A percentile compares a stretch with the other conserved stretches of the same genome.
Conservation (phyloP, 1,140 invertebrate species). For the Leucophenga varia region DNA sequence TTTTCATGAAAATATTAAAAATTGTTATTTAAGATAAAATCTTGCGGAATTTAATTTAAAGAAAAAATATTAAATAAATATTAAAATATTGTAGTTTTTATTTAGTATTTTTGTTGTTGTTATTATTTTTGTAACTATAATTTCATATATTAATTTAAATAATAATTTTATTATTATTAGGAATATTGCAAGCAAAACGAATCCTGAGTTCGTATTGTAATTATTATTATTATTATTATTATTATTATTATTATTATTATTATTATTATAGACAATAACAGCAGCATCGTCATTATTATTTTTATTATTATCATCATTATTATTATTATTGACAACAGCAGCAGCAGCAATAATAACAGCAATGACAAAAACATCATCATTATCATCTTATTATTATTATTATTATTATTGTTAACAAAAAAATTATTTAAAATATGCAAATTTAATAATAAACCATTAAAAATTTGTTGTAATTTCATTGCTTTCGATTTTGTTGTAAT, state of each 20-base stretch:
- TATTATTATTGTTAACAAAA: constrained; percentile 3
- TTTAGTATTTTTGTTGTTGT: constrained; percentile 5
- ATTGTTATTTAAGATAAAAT: too few relatives aligned
- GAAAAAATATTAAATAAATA: too few relatives aligned
- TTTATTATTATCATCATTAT: constrained; percentile 22
- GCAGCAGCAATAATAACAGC: constrained; percentile 8
- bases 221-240: background rate
- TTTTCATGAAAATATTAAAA: too few relatives aligned
- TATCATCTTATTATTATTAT: background rate
- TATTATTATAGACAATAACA: background rate
- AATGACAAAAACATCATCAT: constrained; percentile 2
- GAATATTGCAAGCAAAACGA: constrained; percentile 29
- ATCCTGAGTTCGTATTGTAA: constrained; percentile 35
- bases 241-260: background rate
- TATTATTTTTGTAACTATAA: constrained; percentile 9
- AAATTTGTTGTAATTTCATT: constrained; percentile 12
- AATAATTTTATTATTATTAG: constrained; percentile 20
- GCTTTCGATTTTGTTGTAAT: constrained; percentile 11
- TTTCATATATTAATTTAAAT: constrained; percentile 9
- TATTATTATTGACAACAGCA: constrained; percentile 28
- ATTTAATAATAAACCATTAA: too few relatives aligned
- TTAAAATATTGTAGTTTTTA: too few relatives aligned
- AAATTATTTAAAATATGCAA: too few relatives aligned
- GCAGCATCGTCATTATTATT: constrained; percentile 7
- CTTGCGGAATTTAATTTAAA: too few relatives aligned